Percentiles rank a stretch among this genome's conserved stretches.
Evolutionary conservation across 2,888 invertebrate genomes (phyloP).

Genomic region (Embidobia sp.): DNA sequence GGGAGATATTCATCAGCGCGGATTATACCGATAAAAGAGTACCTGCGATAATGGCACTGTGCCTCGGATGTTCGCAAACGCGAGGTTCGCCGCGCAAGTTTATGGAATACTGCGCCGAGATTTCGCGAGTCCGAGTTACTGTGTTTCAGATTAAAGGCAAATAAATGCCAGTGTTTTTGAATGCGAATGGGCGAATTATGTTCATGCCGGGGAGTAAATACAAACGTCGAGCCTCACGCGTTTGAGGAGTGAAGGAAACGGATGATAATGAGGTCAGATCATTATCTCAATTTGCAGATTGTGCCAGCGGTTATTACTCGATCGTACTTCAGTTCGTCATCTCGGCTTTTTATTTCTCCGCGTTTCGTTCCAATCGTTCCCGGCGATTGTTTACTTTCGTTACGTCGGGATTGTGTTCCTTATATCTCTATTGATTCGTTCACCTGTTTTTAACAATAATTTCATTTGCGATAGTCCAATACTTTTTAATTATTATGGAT

Average conservation of each 20-base stretch:
- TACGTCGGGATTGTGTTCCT: too few relatives aligned
- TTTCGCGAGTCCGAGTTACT: constrained; percentile 5
- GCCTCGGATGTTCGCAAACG: constrained; percentile 1
- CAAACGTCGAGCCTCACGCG: neutral
- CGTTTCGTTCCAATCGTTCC: too few relatives aligned
- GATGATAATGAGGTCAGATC: neutral
- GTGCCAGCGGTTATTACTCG: too few relatives aligned
- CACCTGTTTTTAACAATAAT: too few relatives aligned
- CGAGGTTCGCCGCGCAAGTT: neutral
- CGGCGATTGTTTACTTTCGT: too few relatives aligned
- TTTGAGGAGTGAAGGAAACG: neutral
- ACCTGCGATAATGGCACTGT: constrained; percentile 11
- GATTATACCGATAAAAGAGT: constrained; percentile 7
- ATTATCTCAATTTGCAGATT: neutral
- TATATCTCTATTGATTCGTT: too few relatives aligned
- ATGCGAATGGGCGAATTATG: constrained; percentile 22
- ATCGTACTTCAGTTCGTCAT: too few relatives aligned
- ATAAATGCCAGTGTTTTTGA: constrained; percentile 20
- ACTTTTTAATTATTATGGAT: too few relatives aligned
- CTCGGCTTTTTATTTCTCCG: too few relatives aligned
- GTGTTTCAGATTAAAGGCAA: constrained; percentile 23
- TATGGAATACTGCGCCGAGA: constrained; percentile 21
- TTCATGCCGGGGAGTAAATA: neutral
- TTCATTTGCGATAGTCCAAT: too few relatives aligned
- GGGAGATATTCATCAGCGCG: constrained; percentile 20